Conservation (phyloP, 2,113 vertebrate genomes). For the Paedocypris sp. region DNA sequence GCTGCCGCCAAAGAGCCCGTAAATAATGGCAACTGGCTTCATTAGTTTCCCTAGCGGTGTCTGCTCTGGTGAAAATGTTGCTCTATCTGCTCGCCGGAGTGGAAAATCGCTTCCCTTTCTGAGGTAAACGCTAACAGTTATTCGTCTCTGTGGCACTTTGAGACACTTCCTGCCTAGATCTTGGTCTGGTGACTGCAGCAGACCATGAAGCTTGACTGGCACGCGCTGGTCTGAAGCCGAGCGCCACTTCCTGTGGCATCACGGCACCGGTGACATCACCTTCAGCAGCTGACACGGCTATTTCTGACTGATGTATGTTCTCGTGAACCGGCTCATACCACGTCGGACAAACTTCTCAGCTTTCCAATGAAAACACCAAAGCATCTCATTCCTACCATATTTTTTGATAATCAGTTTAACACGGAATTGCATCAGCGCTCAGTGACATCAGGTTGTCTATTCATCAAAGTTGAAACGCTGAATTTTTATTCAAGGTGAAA, state of each 20-base stretch:
- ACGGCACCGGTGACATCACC: neutral
- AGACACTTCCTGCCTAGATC: neutral
- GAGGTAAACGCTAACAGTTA: constrained; percentile 2
- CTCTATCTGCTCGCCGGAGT: constrained; percentile 21
- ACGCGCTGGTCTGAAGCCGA: neutral
- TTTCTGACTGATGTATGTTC: neutral
- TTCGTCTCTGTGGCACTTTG: neutral
- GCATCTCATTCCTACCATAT: too few relatives aligned
- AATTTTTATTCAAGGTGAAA: too few relatives aligned
- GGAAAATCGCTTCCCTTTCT: constrained; percentile 29
- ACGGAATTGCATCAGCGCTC: too few relatives aligned
- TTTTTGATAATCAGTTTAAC: too few relatives aligned
- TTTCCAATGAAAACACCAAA: too few relatives aligned
- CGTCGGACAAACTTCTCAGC: too few relatives aligned
- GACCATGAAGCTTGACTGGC: neutral
- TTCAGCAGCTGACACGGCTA: neutral
- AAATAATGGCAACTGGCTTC: constrained; percentile 15
- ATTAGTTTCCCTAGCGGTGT: constrained; percentile 33
- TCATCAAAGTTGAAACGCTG: too few relatives aligned
- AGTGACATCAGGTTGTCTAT: too few relatives aligned
- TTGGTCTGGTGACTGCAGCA: neutral
- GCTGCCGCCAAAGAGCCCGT: neutral
- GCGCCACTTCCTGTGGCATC: too few relatives aligned
- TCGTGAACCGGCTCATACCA: too few relatives aligned
- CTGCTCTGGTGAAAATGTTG: constrained; percentile 18